A percentile compares a stretch with the other conserved stretches of the same genome.
Evolutionary conservation across 2,797 vertebrate genomes (phyloP).

Genomic region (Calcarius lapponicus): DNA sequence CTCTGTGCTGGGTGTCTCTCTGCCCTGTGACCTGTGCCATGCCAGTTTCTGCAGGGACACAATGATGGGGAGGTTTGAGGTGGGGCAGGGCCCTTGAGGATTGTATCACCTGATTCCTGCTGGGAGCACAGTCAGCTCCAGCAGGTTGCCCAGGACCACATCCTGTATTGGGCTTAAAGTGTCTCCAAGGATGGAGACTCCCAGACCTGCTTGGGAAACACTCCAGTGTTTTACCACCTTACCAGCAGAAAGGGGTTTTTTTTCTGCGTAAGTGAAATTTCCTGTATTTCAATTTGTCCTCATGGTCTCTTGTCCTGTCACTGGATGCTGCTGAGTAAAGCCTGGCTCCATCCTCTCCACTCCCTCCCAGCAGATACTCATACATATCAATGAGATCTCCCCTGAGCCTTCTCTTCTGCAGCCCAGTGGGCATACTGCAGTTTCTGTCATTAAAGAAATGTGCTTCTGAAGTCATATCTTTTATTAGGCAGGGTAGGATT

Average conservation of each 20-base stretch:
- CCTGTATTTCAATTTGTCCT: neutral
- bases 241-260: neutral
- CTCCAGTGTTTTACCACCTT: neutral
- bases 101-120: rapidly evolving
- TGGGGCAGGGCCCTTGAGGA: neutral
- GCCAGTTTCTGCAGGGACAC: neutral
- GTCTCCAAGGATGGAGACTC: neutral
- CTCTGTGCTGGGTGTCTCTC: rapidly evolving
- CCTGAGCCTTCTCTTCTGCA: neutral
- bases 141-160: neutral
- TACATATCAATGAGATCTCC: neutral
- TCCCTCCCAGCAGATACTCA: neutral
- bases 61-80: rapidly evolving
- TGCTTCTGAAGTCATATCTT: neutral
- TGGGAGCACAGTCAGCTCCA: neutral
- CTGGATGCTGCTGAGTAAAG: neutral
- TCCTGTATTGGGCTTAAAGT: neutral
- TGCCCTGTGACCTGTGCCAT: neutral
- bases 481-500: neutral
- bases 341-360: neutral
- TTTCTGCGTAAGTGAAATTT: neutral
- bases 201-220: neutral
- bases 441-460: neutral
- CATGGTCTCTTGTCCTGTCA: rapidly evolving
- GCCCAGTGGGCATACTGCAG: neutral